These are phyloP conservation scores for Sminthurides aquaticus DNA, from an alignment of 2,888 invertebrate genomes.

Conservation along the genomic window DNA sequence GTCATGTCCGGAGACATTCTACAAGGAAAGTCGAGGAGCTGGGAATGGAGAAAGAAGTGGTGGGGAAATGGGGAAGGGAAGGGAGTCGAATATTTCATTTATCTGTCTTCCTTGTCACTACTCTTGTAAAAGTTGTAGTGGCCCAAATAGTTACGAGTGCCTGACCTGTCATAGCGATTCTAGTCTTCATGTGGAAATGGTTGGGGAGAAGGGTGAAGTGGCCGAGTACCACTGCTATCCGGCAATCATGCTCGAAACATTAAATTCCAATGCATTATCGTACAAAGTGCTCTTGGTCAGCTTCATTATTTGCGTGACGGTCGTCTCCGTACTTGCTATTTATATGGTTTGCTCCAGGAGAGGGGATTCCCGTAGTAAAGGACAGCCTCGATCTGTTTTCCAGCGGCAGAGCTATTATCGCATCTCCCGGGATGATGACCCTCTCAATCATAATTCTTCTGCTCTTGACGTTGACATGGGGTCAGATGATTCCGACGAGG, in stretches of 20 bases:
- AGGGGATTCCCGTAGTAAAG: not conserved
- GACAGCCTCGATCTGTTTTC: constrained; percentile 11
- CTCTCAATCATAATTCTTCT: constrained; percentile 21
- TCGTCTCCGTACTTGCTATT: constrained; percentile 43
- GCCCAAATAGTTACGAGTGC: constrained; percentile 64
- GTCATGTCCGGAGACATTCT: constrained; percentile 51
- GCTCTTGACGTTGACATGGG: constrained; percentile 17
- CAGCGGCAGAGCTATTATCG: constrained; percentile 25
- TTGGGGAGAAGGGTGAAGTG: not conserved
- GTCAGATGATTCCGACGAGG: constrained; percentile 19
- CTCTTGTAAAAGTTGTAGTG: constrained; percentile 62
- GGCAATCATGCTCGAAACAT: constrained; percentile 49
- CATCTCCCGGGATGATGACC: constrained; percentile 31
- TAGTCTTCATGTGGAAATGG: constrained; percentile 29
- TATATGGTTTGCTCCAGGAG: constrained; percentile 28
- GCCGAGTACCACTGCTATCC: constrained; percentile 52
- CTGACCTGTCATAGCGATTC: constrained; percentile 61
- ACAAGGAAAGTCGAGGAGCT: constrained; percentile 26
- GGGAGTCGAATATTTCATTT: constrained; percentile 4
- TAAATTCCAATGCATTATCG: constrained; percentile 51
- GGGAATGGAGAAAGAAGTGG: not conserved
- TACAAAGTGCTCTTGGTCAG: constrained; percentile 50
- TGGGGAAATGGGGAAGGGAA: not conserved
- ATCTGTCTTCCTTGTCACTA: constrained; percentile 64
- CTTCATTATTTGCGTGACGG: constrained; percentile 46